Evolutionary conservation across 2,888 invertebrate species (phyloP).

Genomic region (Desoria tigrina): DNA sequence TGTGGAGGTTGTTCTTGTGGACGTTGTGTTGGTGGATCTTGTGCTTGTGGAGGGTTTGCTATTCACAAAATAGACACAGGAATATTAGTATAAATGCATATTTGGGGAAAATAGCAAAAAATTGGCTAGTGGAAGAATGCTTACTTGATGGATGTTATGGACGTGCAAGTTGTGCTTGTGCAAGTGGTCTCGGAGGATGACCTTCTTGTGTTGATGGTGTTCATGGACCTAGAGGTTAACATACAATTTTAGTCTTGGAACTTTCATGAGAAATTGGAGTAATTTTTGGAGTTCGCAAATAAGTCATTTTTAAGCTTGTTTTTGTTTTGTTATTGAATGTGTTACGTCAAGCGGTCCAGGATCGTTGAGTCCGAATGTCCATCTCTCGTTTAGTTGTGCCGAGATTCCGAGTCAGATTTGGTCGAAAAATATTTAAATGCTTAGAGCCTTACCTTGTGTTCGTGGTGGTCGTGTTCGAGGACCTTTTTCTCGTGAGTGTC

Average conservation of each 20-base stretch:
- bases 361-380: too few relatives aligned
- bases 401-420: not conserved
- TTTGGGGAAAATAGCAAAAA: too few relatives aligned
- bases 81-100: too few relatives aligned
- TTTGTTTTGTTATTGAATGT: too few relatives aligned
- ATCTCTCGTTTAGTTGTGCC: too few relatives aligned
- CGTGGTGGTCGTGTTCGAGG: constrained; percentile 40
- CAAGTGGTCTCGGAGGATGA: constrained; percentile 45
- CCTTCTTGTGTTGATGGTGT: constrained; percentile 42
- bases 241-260: not conserved
- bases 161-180: constrained; percentile 48
- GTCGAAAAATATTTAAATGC: not conserved
- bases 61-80: not conserved
- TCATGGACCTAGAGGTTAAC: constrained; percentile 27
- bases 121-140: not conserved
- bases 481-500: constrained; percentile 40
- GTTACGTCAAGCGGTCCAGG: too few relatives aligned
- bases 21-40: constrained; percentile 37
- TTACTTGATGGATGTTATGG: constrained; percentile 45
- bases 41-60: constrained; percentile 10
- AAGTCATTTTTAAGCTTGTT: too few relatives aligned
- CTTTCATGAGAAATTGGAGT: too few relatives aligned
- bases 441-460: constrained; percentile 28
- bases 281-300: too few relatives aligned
- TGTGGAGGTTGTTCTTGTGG: constrained; percentile 46